Evolutionary conservation across 2,888 invertebrate genomes (phyloP), one percentile per base, ranked within the genome.

Genomic region (Lycia hirtaria): DNA sequence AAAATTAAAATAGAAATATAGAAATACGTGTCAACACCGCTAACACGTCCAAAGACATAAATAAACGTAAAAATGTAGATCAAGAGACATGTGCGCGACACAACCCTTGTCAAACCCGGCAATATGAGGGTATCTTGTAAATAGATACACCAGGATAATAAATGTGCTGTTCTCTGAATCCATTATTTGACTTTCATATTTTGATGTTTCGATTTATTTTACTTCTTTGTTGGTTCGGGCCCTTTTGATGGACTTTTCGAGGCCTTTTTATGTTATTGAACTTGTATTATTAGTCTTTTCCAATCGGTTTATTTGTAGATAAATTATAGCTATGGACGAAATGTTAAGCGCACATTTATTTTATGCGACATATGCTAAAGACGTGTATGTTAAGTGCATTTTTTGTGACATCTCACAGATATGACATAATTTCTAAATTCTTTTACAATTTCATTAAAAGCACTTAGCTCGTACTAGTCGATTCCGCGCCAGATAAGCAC

Each of bases 51-150:
- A 28, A 14, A 35, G 15, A 47, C 26, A 60, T 62, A 66, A 72
- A 73, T 69, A 67, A 53, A 44, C 69, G 70, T 69, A 65, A 26
- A 33, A 38, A 74, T 43, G 17, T 30, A 40, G 17, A 15, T 4
- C 50, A 24, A 45, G 44, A 76, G 75, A 75, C 72, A 78, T 78
- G 53, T 52, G 53, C 73, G 72, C 72, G 73, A 71, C 69, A 65
- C 26, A 67, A 88, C 88, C 88, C 87, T 83, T 72, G 80, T 88
- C 87, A 88, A 85, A 76, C 71, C 26, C 24, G 68, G 80, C 80
- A 77, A 80, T 80, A 80, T 77, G 73, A 56, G 74, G 72, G 74
- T 72, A 81, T 81, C 73, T 72, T 64, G 65, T 67, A 73, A 75
- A 78, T 75, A 75, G 73, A 75, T 69, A 72, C 61, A 57, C 58